phyloP scores from a whole-genome alignment of 2,113 vertebrate genomes.

The Catharus fuscescens region DNA sequence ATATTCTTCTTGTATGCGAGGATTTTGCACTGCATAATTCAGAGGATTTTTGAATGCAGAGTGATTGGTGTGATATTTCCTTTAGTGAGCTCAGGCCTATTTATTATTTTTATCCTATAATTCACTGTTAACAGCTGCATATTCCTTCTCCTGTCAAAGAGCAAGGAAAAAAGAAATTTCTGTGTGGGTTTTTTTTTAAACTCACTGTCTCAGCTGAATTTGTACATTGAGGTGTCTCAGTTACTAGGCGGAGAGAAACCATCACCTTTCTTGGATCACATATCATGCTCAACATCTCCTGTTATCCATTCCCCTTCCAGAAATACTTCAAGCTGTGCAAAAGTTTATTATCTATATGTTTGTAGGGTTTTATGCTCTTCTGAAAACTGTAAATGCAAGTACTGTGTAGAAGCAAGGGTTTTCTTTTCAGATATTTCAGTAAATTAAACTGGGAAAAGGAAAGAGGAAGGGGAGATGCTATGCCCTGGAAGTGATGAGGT shows the following conservation, averaged over 20 bases:
- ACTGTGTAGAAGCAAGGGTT: not conserved
- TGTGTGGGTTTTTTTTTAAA: not conserved
- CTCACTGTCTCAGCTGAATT: not conserved
- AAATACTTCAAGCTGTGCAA: not conserved
- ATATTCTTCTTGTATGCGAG: not conserved
- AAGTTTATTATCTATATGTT: not conserved
- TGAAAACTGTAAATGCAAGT: not conserved
- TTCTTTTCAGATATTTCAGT: not conserved
- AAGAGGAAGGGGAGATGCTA: not conserved
- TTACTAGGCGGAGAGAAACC: not conserved
- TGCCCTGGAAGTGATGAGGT: not conserved
- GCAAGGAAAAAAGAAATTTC: not conserved
- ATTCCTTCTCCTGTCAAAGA: not conserved
- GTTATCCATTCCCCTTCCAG: not conserved
- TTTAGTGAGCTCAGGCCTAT: not conserved
- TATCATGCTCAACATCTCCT: not conserved
- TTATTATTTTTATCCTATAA: constrained; percentile 6
- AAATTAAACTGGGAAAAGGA: not conserved
- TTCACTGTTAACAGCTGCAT: not conserved
- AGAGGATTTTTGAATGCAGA: not conserved
- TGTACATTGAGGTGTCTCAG: not conserved
- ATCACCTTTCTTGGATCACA: not conserved
- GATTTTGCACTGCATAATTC: not conserved
- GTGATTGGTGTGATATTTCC: not conserved
- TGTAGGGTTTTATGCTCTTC: not conserved